Evolutionary conservation across 2,888 invertebrate species (phyloP).

Genomic region (Meganola albula): DNA sequence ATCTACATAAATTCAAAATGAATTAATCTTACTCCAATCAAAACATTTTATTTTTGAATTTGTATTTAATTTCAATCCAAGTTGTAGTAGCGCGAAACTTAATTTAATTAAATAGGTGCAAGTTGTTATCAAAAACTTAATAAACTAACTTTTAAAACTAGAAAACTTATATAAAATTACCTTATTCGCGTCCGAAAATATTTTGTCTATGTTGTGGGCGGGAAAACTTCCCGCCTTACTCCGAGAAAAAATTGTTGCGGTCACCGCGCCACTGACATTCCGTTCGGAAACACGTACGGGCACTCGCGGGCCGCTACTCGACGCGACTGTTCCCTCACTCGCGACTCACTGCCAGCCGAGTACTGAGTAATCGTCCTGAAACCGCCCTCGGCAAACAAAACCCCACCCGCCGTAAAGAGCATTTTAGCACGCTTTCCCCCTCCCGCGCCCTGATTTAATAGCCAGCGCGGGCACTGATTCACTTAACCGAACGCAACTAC

Average conservation of each 20-base stretch:
- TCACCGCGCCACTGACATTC: constrained; percentile 66
- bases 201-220: constrained; percentile 68
- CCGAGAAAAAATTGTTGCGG: constrained; percentile 56
- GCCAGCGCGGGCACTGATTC: constrained; percentile 77
- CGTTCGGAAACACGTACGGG: constrained; percentile 44
- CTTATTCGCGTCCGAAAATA: constrained; percentile 79
- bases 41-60: too few relatives aligned
- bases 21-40: too few relatives aligned
- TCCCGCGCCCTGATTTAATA: constrained; percentile 76
- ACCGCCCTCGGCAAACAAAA: constrained; percentile 76
- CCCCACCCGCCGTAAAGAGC: constrained; percentile 74
- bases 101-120: too few relatives aligned
- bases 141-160: too few relatives aligned
- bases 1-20: too few relatives aligned
- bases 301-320: constrained; percentile 49
- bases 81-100: too few relatives aligned
- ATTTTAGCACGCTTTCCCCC: constrained; percentile 71
- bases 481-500: constrained; percentile 75
- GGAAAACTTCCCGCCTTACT: constrained; percentile 72
- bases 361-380: constrained; percentile 59
- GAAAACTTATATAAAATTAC: constrained; percentile 38
- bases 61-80: too few relatives aligned
- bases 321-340: constrained; percentile 40
- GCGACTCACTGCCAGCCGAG: constrained; percentile 35
- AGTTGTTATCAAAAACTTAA: too few relatives aligned